A percentile compares a stretch with the other conserved stretches of the same genome.
Evolutionary conservation across 2,113 vertebrate genomes (phyloP).

Genomic region (Meriones unguiculatus): DNA sequence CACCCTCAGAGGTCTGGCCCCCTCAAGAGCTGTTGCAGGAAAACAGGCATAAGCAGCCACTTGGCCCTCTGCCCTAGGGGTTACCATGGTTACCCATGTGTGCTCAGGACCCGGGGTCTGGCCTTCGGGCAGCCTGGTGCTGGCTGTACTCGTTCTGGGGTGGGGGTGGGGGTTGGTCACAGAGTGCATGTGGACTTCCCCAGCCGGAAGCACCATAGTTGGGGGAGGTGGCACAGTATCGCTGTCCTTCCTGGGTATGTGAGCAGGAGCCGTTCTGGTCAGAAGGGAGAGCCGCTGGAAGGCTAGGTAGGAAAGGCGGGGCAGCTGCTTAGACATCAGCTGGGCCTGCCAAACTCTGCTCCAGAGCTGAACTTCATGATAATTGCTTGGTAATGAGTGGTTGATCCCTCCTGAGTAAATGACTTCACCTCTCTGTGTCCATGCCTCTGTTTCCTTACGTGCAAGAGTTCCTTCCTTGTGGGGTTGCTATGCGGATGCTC

Average conservation of each 20-base stretch:
- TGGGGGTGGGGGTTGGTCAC: neutral
- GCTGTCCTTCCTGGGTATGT: neutral
- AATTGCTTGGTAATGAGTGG: conserved; percentile 66
- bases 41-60: neutral
- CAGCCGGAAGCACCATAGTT: neutral
- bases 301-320: neutral
- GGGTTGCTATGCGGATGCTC: neutral
- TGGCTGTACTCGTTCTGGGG: neutral
- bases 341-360: neutral
- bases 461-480: conserved; percentile 22
- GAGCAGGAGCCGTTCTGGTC: neutral
- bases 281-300: neutral
- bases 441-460: conserved; percentile 57
- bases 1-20: neutral
- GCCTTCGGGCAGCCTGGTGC: neutral
- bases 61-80: neutral
- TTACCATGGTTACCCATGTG: neutral
- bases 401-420: conserved; percentile 68
- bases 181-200: neutral
- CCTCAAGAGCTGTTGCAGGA: neutral
- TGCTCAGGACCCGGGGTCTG: neutral
- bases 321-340: neutral
- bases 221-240: too few species aligned
- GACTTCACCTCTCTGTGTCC: conserved; percentile 24
- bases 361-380: neutral